These are phyloP conservation scores for Macrocentrus cingulum DNA, from an alignment of 1,140 invertebrate genomes.

Conservation along the genomic window DNA sequence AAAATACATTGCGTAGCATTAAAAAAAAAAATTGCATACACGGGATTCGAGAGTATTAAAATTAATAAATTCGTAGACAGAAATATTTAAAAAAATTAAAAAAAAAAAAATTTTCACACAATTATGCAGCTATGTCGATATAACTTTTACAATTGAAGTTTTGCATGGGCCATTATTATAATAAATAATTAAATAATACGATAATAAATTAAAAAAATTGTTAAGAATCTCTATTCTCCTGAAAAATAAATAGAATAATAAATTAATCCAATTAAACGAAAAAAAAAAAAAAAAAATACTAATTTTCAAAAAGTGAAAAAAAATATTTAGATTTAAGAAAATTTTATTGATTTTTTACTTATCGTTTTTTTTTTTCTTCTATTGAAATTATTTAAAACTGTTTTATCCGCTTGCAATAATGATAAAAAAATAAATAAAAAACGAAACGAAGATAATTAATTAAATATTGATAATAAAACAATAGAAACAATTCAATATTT, in stretches of 20 bases:
- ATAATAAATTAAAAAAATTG: too few relatives aligned
- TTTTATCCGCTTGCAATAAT: conserved; percentile 24
- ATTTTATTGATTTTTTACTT: background rate
- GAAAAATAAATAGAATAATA: too few relatives aligned
- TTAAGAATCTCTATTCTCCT: too few relatives aligned
- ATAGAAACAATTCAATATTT: conserved; percentile 22
- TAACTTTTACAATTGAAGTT: background rate
- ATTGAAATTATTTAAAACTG: too few relatives aligned
- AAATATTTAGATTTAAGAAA: too few relatives aligned
- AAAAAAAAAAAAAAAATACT: too few relatives aligned
- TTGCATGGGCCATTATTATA: background rate
- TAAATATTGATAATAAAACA: conserved; percentile 19
- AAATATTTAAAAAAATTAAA: conserved; percentile 7
- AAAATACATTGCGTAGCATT: conserved; percentile 26
- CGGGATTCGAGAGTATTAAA: conserved; percentile 2
- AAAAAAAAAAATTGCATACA: conserved; percentile 14
- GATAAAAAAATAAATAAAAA: conserved; percentile 20
- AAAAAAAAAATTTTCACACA: conserved; percentile 6
- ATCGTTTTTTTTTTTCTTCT: conserved; percentile 6
- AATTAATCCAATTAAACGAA: too few relatives aligned
- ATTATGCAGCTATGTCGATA: background rate
- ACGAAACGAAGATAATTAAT: too few relatives aligned
- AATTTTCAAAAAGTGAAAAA: conserved; percentile 5
- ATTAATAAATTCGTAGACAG: conserved; percentile 5
- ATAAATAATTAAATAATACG: conserved; percentile 8